Percentiles rank a stretch among this genome's conserved stretches.
Evolutionary conservation across 1,140 invertebrate species (phyloP).

Genomic region (Drosophila pachea): DNA sequence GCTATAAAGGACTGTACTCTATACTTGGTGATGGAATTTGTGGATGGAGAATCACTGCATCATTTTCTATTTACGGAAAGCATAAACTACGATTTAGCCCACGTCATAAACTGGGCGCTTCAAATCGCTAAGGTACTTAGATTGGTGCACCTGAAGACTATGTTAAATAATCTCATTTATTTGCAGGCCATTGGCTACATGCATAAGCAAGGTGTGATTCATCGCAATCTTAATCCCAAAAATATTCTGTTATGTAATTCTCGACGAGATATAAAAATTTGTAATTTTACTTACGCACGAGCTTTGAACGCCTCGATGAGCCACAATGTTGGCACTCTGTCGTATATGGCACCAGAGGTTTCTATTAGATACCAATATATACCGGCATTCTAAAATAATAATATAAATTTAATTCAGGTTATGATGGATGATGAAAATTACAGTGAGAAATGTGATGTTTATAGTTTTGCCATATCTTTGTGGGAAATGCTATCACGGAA

Average conservation of each 20-base stretch:
- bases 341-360: conserved; percentile 38
- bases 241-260: conserved; percentile 14
- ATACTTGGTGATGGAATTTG: conserved; percentile 39
- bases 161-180: neutral
- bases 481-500: conserved; percentile 22
- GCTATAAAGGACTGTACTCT: neutral
- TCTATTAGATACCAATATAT: neutral
- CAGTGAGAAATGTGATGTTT: conserved; percentile 31
- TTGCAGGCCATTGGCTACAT: conserved; percentile 28
- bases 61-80: conserved; percentile 1
- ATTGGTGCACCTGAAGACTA: neutral
- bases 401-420: conserved; percentile 7
- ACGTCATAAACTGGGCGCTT: conserved; percentile 19
- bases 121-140: conserved; percentile 16
- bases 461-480: conserved; percentile 20
- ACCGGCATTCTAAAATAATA: neutral
- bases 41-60: conserved; percentile 18
- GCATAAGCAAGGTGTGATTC: conserved; percentile 19
- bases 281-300: conserved; percentile 18
- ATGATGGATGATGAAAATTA: neutral
- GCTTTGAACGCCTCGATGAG: neutral
- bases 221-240: conserved; percentile 22
- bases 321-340: neutral
- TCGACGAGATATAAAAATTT: conserved; percentile 14
- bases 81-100: neutral